Evolutionary conservation across 1,140 invertebrate genomes (phyloP), one percentile per base, ranked within the genome.

Genomic region (Philaenus spumarius): DNA sequence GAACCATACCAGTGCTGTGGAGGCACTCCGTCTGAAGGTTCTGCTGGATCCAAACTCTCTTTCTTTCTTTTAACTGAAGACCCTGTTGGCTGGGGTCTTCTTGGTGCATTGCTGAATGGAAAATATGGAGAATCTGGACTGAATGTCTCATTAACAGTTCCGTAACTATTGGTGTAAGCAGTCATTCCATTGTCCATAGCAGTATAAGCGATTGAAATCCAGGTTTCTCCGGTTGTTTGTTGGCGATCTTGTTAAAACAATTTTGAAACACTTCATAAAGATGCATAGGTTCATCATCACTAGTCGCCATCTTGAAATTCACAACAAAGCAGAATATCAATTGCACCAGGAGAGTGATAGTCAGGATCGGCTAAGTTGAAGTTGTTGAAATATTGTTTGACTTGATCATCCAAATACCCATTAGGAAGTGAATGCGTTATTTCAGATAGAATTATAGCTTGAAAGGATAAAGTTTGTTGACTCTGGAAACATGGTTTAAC

Each of bases 191-290:
- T 89, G 71, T 89, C 87, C 73, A 89, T 85, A 53, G 82, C 81
- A 45, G 70, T 82, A 80, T 89, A 90, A 67, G 83, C 64, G 85
- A 85, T 72, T 88, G 86, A 77, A 87, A 89, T 63, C 84, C 80
- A 62, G 84, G 75, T 75, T 89, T 89, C 76, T 89, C 85, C 69
- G 84, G 82, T 77, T 93, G 90, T 80, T 93, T 94, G 79, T 94
- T 93, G 70, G 91, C 90, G 75, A 94, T 94, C 83, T 94, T 95
- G 81, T 95, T 95, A 79, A 95, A 95, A 83, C 91, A 95, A 81
- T 93, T 94, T 80, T 94, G 92, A 85, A 95, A 95, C 80, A 95
- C 91, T 82, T 94, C 90, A 81, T 94, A 94, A 78, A 94, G 85
- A 82, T 90, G 90, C 90, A 95, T 92, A 73, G 91, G 91, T 79